Base-by-base conservation (phyloP, 2,797 vertebrate genomes). In the Urocyon cinereoargenteus region DNA sequence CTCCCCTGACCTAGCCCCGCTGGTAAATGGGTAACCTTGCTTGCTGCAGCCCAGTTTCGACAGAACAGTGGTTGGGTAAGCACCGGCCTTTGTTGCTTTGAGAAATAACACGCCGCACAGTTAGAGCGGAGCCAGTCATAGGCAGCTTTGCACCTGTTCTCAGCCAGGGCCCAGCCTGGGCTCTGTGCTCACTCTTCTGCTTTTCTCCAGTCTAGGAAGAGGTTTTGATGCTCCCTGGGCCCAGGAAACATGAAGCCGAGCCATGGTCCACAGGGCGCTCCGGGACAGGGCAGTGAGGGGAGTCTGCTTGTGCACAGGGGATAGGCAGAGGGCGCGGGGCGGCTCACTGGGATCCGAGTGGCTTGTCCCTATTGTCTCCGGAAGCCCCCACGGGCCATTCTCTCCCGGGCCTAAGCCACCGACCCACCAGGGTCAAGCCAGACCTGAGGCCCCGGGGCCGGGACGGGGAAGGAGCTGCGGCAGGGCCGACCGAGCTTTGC, bases 391-490 rank as follows among this genome's bases (percentile, higher is more conserved):
- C 0, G 2, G 10, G 4, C 59, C 66, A 73, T 0, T 61, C 53
- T 73, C 59, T 72, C 68, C 86, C 75, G 2, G 26, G 57, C 53
- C 28, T n/a, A 22, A 2, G 8, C 34, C 7, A 13, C 18, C 45
- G 6, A 21, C 16, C 16, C 2, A 57, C 28, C 12, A 21, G 40
- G 45, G 45, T 13, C 21, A 75, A 24, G 45, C 9, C 51, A 73
- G 72, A n/a, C 49, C 19, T 4, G 26, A 62, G 53, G 16, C 24
- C 75, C 18, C 11, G 19, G 10, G 53, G 8, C 2, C 0, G 13
- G 73, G 19, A 1, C 14, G 90, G 9, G 5, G 10, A 31, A 18
- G 13, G 34, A 24, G 16, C 0, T 0, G 6, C 0, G 15, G 40
- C 40, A 5, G 40, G 59, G 34, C 68, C 6, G 6, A 9, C 3